These are phyloP conservation scores for Acridotheres tristis DNA, from an alignment of 2,797 vertebrate genomes.

Conservation along the genomic window DNA sequence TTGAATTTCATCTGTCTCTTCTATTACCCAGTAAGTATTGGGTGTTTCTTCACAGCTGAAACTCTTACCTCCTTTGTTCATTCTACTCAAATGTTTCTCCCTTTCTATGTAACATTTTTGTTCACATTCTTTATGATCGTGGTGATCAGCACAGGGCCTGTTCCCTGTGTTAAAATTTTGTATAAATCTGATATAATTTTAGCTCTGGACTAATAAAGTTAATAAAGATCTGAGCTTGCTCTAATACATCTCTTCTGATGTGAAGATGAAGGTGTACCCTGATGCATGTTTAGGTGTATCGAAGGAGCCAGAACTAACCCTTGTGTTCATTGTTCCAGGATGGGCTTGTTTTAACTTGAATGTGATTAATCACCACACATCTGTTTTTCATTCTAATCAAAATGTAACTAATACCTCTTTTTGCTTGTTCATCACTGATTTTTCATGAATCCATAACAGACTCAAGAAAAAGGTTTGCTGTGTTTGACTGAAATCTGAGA, in stretches of 20 bases:
- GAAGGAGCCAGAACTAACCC: background rate
- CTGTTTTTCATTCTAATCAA: conserved; percentile 82
- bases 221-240: background rate
- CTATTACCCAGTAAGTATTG: background rate
- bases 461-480: conserved; percentile 30
- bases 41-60: background rate
- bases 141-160: background rate
- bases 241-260: background rate
- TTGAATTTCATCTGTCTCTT: background rate
- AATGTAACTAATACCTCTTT: conserved; percentile 74
- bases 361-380: conserved; percentile 76
- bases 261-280: background rate
- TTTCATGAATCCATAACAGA: conserved; percentile 50
- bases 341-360: conserved; percentile 10
- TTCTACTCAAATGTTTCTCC: background rate
- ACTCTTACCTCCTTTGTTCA: background rate
- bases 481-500: conserved; percentile 23
- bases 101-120: background rate
- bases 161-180: background rate
- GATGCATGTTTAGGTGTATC: background rate
- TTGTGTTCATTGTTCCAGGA: background rate
- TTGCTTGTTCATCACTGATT: conserved; percentile 65
- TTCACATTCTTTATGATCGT: background rate
- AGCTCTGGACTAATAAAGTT: background rate
- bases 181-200: background rate